Base-by-base conservation (phyloP, 2,888 invertebrate species). In the Luperina testacea region DNA sequence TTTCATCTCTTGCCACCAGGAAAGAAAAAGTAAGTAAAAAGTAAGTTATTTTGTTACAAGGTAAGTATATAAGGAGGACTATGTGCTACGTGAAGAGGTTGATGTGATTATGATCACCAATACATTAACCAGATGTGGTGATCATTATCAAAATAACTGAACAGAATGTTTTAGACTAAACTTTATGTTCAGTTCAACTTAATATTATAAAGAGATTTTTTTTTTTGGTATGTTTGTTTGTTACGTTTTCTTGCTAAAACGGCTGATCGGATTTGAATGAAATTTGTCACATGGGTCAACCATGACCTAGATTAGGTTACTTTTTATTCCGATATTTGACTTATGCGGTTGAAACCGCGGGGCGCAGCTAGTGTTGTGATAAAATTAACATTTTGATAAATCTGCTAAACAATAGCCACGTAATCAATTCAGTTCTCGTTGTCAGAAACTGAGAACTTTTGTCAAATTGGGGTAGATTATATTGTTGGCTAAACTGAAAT, bases 401-500 rank as follows among this genome's bases (percentile, higher is more conserved):
- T 38, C 9, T 48, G 48, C 11, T 27, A 9, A 32, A 59, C 42
- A 70, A 75, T 42, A 64, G 20, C 20, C n/a, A 48, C n/a, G 32
- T 88, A 87, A 91, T 93, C 90, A 92, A 93, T 93, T 90, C 42
- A 76, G 77, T 76, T 76, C 79, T 87, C 75, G 87, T 90, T 91
- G 93, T 92, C 91, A 89, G 79, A 32, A 79, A 81, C 57, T 72
- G 27, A 32, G 89, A 95, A 94, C 87, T 93, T 93, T 84, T 90
- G 92, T 93, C 93, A 94, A 96, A 96, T 95, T 95, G 91, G 90
- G 91, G 94, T 94, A 94, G 94, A 96, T 96, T 94, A 95, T 92
- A 92, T 94, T 94, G 95, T 95, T 93, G 91, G 90, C 82, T 89
- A 90, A 94, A 92, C 92, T 92, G 93, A 92, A 94, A 95, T 94